A percentile compares a stretch with the other conserved stretches of the same genome.
phyloP scores from a whole-genome alignment of 2,888 invertebrate genomes.

The Drosophila glabriapex region DNA sequence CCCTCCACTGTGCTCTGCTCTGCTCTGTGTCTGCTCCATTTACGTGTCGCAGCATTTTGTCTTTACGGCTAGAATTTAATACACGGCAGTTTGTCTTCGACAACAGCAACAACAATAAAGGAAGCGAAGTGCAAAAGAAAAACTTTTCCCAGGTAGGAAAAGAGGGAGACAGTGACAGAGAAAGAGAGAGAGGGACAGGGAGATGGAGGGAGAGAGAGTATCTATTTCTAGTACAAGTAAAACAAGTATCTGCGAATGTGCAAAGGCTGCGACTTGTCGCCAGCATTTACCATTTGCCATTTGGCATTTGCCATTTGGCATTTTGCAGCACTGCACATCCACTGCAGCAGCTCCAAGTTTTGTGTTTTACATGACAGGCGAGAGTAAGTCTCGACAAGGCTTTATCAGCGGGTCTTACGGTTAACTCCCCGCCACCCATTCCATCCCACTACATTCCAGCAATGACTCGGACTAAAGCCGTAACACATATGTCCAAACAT shows the following conservation, averaged over 20 bases:
- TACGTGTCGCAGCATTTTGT: conserved; percentile 75
- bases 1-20: neutral
- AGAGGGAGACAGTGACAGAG: neutral
- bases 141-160: conserved; percentile 44
- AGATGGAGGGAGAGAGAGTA: neutral
- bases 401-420: conserved; percentile 43
- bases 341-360: conserved; percentile 52
- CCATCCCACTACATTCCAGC: neutral
- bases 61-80: conserved; percentile 79
- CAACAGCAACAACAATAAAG: conserved; percentile 36
- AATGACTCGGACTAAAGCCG: conserved; percentile 21
- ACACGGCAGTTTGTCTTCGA: conserved; percentile 78
- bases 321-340: conserved; percentile 25
- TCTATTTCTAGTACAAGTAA: conserved; percentile 7
- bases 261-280: conserved; percentile 74
- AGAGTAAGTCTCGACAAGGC: conserved; percentile 48
- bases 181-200: neutral
- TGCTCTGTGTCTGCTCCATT: conserved; percentile 32
- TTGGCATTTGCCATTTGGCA: conserved; percentile 27
- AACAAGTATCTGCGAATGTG: conserved; percentile 62
- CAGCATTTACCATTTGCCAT: conserved; percentile 48
- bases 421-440: conserved; percentile 14
- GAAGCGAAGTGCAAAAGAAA: conserved; percentile 2
- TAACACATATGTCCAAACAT: conserved; percentile 2
- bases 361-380: conserved; percentile 75